Evolutionary conservation across 2,888 invertebrate species (phyloP).

Genomic region (Andrena chrysosceles): DNA sequence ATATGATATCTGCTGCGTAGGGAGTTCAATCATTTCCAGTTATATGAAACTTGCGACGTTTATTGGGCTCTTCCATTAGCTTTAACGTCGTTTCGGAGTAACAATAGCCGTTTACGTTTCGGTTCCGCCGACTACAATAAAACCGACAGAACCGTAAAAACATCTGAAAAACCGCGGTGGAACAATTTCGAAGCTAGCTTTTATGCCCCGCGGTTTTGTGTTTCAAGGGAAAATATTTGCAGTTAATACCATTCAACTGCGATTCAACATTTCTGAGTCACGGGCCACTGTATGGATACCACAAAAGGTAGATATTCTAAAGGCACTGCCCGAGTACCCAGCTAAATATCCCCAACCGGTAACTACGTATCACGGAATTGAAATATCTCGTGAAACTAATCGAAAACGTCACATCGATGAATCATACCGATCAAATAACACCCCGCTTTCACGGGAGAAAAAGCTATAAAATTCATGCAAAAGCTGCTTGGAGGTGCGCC

Average conservation of each 20-base stretch:
- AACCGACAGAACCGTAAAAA: background rate
- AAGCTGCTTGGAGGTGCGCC: background rate
- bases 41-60: conserved; percentile 4
- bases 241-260: background rate
- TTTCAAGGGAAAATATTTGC: conserved; percentile 1
- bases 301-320: background rate
- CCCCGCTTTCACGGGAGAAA: background rate
- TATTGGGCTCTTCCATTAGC: conserved; percentile 8
- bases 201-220: background rate
- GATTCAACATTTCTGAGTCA: too few species aligned
- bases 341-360: too few species aligned
- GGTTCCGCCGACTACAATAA: conserved; percentile 11
- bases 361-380: too few species aligned
- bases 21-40: background rate
- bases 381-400: too few species aligned
- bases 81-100: conserved; percentile 6
- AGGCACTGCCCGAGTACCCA: too few species aligned
- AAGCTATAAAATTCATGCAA: background rate
- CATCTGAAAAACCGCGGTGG: conserved; percentile 2
- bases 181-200: background rate
- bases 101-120: conserved; percentile 23
- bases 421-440: background rate
- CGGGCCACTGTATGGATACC: background rate
- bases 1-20: background rate
- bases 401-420: background rate